phyloP scores from a whole-genome alignment of 2,797 vertebrate species.

The Mormyrus proboscirostris region DNA sequence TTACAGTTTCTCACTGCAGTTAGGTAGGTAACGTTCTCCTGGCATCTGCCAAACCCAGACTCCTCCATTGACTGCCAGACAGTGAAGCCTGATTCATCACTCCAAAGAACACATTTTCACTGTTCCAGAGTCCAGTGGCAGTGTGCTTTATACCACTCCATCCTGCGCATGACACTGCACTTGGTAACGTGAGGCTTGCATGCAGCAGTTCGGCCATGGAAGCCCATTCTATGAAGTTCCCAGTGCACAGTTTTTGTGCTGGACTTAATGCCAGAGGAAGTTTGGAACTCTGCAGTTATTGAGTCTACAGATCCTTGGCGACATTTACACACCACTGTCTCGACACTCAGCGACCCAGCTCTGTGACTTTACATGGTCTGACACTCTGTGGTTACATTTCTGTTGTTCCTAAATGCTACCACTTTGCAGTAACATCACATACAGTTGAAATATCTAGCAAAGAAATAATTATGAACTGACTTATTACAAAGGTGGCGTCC shows the following conservation, averaged over 20 bases:
- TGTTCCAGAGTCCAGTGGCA: background rate
- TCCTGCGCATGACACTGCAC: background rate
- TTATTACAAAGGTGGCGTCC: background rate
- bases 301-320: background rate
- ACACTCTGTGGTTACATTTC: background rate
- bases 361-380: background rate
- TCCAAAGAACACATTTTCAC: background rate
- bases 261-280: background rate
- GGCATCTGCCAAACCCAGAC: background rate
- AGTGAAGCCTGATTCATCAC: background rate
- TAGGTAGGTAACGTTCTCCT: background rate
- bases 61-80: background rate
- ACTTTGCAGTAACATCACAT: background rate
- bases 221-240: background rate
- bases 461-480: background rate
- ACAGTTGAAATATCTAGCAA: background rate
- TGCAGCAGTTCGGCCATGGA: background rate
- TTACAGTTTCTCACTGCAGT: background rate
- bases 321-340: background rate
- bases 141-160: background rate
- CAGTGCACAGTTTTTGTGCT: background rate
- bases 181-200: background rate
- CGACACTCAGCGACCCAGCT: background rate
- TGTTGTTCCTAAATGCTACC: background rate
- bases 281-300: background rate